Conservation (phyloP, 2,888 invertebrate genomes). For the Monochamus alternatus region DNA sequence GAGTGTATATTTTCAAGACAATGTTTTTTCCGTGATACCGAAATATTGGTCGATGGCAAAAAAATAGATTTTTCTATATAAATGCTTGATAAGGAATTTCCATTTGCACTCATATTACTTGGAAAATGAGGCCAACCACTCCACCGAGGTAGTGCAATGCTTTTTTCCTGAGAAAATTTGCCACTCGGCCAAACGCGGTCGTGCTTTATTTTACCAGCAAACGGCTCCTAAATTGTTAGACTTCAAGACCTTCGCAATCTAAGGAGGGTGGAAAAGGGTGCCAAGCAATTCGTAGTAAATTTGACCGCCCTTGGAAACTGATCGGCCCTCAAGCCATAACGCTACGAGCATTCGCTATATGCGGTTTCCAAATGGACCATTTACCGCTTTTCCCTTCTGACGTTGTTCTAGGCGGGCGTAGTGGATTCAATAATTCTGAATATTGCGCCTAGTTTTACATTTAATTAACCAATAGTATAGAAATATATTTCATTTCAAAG, state of each 20-base stretch:
- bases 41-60: no score
- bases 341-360: slow-evolving; percentile 13
- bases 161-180: not conserved
- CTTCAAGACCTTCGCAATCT: slow-evolving; percentile 13
- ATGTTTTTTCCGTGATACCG: no score
- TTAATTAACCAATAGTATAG: not conserved
- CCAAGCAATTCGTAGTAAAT: slow-evolving; percentile 13
- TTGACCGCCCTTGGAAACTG: slow-evolving; percentile 13
- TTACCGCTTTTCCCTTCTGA: slow-evolving; percentile 10
- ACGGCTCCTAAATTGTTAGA: slow-evolving; percentile 13
- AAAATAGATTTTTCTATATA: no score
- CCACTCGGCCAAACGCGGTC: slow-evolving; percentile 9
- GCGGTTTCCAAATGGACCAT: slow-evolving; percentile 13
- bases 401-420: not conserved
- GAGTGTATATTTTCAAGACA: no score
- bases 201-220: slow-evolving; percentile 12
- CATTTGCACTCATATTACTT: no score
- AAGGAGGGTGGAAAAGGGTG: slow-evolving; percentile 12
- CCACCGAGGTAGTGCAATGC: not conserved
- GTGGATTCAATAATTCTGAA: not conserved
- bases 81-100: no score
- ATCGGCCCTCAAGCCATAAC: slow-evolving; percentile 7
- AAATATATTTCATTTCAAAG: no score
- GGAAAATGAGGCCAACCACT: no score
- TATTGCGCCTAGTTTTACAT: slow-evolving; percentile 1